Percentiles rank a stretch among this genome's conserved stretches.
phyloP scores from a whole-genome alignment of 2,113 vertebrate genomes.

The Anhinga anhinga region DNA sequence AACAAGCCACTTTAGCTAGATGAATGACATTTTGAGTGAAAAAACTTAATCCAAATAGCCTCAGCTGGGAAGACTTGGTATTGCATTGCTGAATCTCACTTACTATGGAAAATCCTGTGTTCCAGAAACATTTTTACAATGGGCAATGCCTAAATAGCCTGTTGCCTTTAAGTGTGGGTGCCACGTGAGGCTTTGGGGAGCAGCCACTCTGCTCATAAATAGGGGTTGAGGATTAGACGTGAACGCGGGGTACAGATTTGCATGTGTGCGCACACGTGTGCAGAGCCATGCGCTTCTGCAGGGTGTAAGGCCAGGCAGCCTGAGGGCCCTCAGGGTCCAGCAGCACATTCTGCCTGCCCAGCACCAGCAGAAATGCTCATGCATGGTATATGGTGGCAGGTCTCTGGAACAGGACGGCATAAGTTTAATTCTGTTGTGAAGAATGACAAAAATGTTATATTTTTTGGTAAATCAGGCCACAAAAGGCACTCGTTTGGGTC shows the following conservation, averaged over 20 bases:
- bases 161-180: background rate
- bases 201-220: accelerated
- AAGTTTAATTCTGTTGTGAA: background rate
- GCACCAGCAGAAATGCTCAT: background rate
- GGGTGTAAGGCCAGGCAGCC: background rate
- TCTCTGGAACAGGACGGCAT: accelerated
- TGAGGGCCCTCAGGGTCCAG: background rate
- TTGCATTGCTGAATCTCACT: background rate
- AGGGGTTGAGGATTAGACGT: background rate
- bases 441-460: background rate
- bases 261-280: background rate
- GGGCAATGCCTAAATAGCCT: background rate
- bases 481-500: background rate
- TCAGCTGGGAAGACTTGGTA: background rate
- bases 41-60: background rate
- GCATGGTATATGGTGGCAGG: accelerated
- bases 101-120: background rate
- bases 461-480: background rate
- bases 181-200: background rate
- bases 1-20: background rate
- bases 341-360: background rate
- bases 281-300: background rate
- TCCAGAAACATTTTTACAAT: background rate
- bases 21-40: background rate
- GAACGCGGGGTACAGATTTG: background rate